Conservation (phyloP, 2,113 vertebrate species). For the Ceuthmochares aereus region DNA sequence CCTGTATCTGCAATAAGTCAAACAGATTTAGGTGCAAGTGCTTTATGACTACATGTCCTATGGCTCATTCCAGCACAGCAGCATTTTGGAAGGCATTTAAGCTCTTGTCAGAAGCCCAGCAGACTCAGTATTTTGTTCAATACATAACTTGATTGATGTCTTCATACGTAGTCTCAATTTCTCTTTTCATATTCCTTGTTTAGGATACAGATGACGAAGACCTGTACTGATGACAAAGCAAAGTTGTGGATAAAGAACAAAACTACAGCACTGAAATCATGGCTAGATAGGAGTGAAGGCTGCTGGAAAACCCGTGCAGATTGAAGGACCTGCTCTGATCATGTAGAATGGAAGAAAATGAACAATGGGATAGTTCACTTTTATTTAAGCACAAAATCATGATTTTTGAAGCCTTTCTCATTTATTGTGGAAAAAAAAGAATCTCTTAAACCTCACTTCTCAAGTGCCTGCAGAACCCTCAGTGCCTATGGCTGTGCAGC, state of each 20-base stretch:
- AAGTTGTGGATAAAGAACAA: background rate
- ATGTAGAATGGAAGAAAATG: background rate
- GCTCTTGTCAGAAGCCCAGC: background rate
- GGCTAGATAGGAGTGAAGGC: background rate
- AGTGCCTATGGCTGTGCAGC: background rate
- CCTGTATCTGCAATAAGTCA: background rate
- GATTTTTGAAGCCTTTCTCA: background rate
- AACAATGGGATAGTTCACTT: background rate
- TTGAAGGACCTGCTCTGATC: background rate
- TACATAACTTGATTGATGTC: accelerated
- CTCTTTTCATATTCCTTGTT: background rate
- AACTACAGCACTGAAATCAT: background rate
- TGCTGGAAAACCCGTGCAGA: background rate
- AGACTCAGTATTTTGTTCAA: background rate
- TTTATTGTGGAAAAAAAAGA: background rate
- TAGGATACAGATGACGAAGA: conserved; percentile 79
- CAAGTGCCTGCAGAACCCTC: background rate
- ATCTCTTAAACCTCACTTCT: background rate
- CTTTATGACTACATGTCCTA: accelerated
- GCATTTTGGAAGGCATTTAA: background rate
- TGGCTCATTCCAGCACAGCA: background rate
- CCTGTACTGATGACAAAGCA: conserved; percentile 37
- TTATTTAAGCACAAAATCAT: background rate
- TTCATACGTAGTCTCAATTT: background rate
- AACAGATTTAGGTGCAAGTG: background rate